Conservation (phyloP, 30 jellyfish, hydroid and myxozoan species). For the Aurelia aurita complex sp. Pacific region DNA sequence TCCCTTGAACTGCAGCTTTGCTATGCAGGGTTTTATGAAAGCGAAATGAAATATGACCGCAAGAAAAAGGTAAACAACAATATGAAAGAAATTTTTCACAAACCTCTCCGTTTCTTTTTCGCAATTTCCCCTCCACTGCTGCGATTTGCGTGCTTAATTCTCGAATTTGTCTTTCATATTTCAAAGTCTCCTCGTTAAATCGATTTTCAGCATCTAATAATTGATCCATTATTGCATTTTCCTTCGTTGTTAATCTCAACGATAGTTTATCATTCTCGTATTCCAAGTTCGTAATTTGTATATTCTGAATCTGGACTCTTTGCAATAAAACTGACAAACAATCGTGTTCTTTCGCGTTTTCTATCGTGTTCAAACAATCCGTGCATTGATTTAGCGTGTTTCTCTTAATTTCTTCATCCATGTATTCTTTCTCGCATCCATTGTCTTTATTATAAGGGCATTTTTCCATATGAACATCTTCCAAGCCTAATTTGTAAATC, state of each 20-base stretch:
- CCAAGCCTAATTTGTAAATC: conserved; percentile 78
- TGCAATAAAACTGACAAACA: conserved; percentile 61
- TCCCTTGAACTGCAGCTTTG: too few species aligned
- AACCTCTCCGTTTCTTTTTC: conserved; percentile 56
- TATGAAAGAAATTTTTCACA: neutral
- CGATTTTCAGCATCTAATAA: conserved; percentile 74
- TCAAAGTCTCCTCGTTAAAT: conserved; percentile 68
- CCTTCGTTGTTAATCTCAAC: conserved; percentile 74
- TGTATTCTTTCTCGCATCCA: conserved; percentile 26
- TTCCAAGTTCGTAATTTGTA: conserved; percentile 78
- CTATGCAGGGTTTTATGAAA: too few species aligned
- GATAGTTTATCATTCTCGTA: conserved; percentile 87
- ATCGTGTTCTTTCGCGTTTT: conserved; percentile 49
- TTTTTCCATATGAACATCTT: conserved; percentile 61
- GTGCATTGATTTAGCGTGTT: conserved; percentile 69
- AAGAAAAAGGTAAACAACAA: neutral
- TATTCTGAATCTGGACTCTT: conserved; percentile 56
- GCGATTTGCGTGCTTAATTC: conserved; percentile 81
- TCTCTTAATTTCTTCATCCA: conserved; percentile 18
- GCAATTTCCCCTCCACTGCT: conserved; percentile 75
- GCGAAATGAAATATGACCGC: neutral
- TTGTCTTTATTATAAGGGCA: conserved; percentile 70
- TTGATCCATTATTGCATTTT: conserved; percentile 84
- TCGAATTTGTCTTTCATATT: conserved; percentile 77
- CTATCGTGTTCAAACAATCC: conserved; percentile 56